These are phyloP conservation scores for Nibea coibor DNA, from an alignment of 2,113 vertebrate genomes.

Conservation along the genomic window DNA sequence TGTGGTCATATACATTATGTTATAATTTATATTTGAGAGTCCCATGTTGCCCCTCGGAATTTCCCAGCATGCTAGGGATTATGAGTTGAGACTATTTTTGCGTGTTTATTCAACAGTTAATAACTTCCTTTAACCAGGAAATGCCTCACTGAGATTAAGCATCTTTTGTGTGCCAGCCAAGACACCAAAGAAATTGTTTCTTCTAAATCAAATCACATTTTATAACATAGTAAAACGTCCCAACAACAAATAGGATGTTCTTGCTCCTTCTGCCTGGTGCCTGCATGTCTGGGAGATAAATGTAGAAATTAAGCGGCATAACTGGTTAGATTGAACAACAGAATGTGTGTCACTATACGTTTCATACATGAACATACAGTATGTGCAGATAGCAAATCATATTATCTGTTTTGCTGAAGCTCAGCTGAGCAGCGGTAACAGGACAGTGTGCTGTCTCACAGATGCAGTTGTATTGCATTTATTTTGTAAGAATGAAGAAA, in stretches of 20 bases:
- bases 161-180: conserved; percentile 11
- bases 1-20: not conserved
- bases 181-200: not conserved
- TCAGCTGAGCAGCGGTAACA: too few relatives aligned
- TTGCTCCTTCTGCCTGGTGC: conserved; percentile 22
- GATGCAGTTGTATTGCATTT: too few relatives aligned
- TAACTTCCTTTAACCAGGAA: conserved; percentile 26
- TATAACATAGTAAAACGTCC: conserved; percentile 20
- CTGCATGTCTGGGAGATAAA: conserved; percentile 4
- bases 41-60: conserved; percentile 21
- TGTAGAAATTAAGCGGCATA: not conserved
- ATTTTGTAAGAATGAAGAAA: too few relatives aligned
- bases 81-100: conserved; percentile 7
- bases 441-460: too few relatives aligned
- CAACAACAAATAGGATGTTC: conserved; percentile 1
- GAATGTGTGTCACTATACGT: not conserved
- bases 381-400: too few relatives aligned
- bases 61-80: conserved; percentile 6
- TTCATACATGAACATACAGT: not conserved
- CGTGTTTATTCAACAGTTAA: conserved; percentile 30
- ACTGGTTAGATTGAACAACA: not conserved
- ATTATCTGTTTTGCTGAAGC: too few relatives aligned
- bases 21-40: conserved; percentile 20
- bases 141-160: not conserved
- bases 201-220: conserved; percentile 42